phyloP scores from a whole-genome alignment of 2,113 vertebrate genomes.

The Trogon surrucura region DNA sequence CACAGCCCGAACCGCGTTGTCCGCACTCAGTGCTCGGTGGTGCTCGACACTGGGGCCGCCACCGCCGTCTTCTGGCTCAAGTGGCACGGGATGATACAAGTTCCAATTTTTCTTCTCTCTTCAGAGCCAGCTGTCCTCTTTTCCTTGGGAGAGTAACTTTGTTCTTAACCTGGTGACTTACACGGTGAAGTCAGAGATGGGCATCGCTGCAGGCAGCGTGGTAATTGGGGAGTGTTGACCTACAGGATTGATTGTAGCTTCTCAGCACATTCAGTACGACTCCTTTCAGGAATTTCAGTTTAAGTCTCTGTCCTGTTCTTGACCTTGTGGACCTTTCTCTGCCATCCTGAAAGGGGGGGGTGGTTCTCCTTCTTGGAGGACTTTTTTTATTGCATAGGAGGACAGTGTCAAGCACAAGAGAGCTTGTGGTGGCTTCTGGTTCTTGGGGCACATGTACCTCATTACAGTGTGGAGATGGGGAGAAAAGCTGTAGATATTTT shows the following conservation, averaged over 20 bases:
- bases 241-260: neutral
- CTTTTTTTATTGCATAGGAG: neutral
- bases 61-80: neutral
- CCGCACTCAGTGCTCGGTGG: fast-evolving
- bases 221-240: neutral
- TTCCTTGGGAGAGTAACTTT: neutral
- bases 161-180: neutral
- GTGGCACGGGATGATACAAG: neutral
- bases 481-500: neutral
- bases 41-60: neutral
- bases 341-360: neutral
- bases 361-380: neutral
- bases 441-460: fast-evolving
- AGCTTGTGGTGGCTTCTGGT: neutral
- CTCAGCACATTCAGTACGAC: fast-evolving
- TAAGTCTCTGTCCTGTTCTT: neutral
- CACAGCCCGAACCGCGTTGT: neutral
- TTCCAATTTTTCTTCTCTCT: neutral
- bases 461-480: neutral
- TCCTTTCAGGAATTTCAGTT: neutral
- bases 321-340: neutral
- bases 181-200: neutral
- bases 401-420: neutral
- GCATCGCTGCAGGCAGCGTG: neutral
- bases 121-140: neutral